A percentile compares a stretch with the other conserved stretches of the same genome.
Evolutionary conservation across 2,888 invertebrate genomes (phyloP).

Genomic region (Sycophila texana): DNA sequence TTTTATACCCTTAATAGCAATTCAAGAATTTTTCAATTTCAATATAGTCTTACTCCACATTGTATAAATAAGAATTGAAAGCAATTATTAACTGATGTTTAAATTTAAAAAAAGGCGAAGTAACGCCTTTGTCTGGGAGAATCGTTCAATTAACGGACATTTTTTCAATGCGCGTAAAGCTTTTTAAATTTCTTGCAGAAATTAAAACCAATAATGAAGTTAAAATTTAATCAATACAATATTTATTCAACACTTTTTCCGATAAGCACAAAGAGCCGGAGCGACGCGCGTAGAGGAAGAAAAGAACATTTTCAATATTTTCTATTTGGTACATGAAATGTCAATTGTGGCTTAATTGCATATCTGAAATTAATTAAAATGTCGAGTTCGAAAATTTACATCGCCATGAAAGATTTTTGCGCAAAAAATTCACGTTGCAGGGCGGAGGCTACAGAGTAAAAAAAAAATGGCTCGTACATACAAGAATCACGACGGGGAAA

Average conservation of each 20-base stretch:
- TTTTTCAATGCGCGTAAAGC: not conserved
- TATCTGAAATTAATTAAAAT: conserved; percentile 48
- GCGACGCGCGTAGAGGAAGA: no score
- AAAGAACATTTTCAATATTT: not conserved
- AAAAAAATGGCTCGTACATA: conserved; percentile 38
- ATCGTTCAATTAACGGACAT: not conserved
- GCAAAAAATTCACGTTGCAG: conserved; percentile 20
- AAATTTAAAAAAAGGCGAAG: not conserved
- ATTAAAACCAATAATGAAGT: conserved; percentile 10
- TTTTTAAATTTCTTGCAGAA: not conserved
- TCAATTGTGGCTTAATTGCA: conserved; percentile 39
- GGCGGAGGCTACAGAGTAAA: no score
- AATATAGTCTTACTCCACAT: not conserved
- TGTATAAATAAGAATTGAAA: not conserved
- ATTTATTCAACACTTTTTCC: no score
- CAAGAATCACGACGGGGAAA: conserved; percentile 65
- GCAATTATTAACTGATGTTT: conserved; percentile 12
- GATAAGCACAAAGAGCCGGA: no score
- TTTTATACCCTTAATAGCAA: not conserved
- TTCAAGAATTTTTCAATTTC: not conserved
- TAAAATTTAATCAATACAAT: not conserved
- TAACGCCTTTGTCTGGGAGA: not conserved
- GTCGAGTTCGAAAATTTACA: conserved; percentile 42
- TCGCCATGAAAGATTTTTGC: conserved; percentile 16
- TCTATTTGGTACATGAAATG: not conserved